Conservation (phyloP, 2,797 vertebrate genomes). For the Monodelphis domestica region DNA sequence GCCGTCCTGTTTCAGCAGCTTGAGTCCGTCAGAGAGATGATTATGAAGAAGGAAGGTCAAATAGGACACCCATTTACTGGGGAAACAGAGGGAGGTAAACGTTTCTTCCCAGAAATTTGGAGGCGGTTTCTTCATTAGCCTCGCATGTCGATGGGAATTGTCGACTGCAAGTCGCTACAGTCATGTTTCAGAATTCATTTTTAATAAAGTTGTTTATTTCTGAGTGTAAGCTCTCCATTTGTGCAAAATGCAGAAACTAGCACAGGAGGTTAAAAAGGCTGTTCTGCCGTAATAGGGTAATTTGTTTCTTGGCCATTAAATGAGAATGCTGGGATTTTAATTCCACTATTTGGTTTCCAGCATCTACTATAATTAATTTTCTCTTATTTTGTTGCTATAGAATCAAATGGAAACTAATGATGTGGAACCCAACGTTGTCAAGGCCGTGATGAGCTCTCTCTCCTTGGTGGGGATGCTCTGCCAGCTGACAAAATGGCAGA, state of each 20-base stretch:
- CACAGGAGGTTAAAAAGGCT: slow-evolving; percentile 78
- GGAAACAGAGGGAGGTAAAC: slow-evolving; percentile 52
- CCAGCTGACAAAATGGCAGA: slow-evolving; percentile 89
- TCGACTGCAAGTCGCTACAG: slow-evolving; percentile 33
- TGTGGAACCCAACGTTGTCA: slow-evolving; percentile 88
- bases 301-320: slow-evolving; percentile 90
- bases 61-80: slow-evolving; percentile 47
- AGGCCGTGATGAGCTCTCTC: slow-evolving; percentile 88
- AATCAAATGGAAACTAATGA: slow-evolving; percentile 91
- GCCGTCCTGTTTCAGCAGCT: slow-evolving; percentile 47
- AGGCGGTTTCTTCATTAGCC: not conserved
- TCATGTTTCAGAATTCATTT: slow-evolving; percentile 56
- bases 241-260: slow-evolving; percentile 68
- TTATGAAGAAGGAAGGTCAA: slow-evolving; percentile 41
- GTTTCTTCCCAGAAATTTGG: slow-evolving; percentile 33
- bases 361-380: slow-evolving; percentile 91
- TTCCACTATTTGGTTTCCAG: slow-evolving; percentile 91
- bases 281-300: slow-evolving; percentile 87
- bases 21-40: slow-evolving; percentile 43
- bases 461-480: slow-evolving; percentile 84
- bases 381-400: slow-evolving; percentile 88
- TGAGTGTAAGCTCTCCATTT: slow-evolving; percentile 59
- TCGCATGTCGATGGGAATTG: slow-evolving; percentile 16
- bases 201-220: slow-evolving; percentile 69
- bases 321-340: slow-evolving; percentile 89